Base-by-base conservation (phyloP, 2,888 invertebrate species). In the Alloplasta piceator region DNA sequence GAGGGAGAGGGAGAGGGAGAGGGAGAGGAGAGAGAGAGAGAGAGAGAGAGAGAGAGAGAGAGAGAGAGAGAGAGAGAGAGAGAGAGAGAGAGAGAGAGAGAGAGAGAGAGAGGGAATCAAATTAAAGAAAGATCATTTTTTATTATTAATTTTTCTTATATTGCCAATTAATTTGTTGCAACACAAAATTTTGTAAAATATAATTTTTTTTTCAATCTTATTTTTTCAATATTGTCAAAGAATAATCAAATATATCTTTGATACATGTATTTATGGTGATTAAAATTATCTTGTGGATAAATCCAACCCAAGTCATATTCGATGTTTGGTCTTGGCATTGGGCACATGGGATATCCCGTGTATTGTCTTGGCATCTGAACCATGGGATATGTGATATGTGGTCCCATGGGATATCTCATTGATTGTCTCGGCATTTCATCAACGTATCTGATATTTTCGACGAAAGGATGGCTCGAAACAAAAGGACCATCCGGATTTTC, bases 71-170 rank as follows among this genome's bases (percentile, higher is more conserved):
- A 38, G 67, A 26, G 67, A 48, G 43, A 14, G 52, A 67, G 38
- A 41, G 12, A 10, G 12, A 56, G 60, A 38, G 60, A 48, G 43
- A 74, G 74, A 74, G 66, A 68, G 72, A 72, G 58, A 26, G 38
- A 36, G 10, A 38, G 36, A 26, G 38, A 9, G 58, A 38, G 58
- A n/a, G 9, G 61, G 52, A 61, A 61, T 41, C n/a, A n/a, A n/a
- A n/a, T n/a, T n/a, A n/a, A n/a, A n/a, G n/a, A n/a, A n/a, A n/a
- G n/a, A n/a, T n/a, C n/a, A n/a, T n/a, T n/a, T n/a, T n/a, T n/a
- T n/a, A n/a, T n/a, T 52, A 26, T 12, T 72, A 64, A 68, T 67
- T 85, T 89, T 88, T 78, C 82, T 89, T 89, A 89, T 78, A 82
- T 52, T 74, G 80, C 79, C 80, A 85, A 82, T 81, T 77, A 73